Conservation (phyloP, 2,888 invertebrate species). For the Torymus auratus region DNA sequence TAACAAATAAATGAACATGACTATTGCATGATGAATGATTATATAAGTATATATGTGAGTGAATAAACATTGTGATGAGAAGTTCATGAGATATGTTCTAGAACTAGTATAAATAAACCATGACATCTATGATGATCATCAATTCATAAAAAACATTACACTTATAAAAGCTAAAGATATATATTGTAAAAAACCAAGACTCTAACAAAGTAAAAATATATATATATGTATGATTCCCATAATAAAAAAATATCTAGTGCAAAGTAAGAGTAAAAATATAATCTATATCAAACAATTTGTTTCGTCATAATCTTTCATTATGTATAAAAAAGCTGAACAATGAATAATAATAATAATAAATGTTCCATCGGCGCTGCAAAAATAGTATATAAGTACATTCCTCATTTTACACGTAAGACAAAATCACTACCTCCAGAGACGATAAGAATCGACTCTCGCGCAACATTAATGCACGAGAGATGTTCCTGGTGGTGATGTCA, state of each 20-base stretch:
- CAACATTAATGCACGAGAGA: constrained; percentile 16
- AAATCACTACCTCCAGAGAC: constrained; percentile 49
- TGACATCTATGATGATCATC: constrained; percentile 55
- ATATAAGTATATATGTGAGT: constrained; percentile 39
- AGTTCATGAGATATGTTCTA: constrained; percentile 52
- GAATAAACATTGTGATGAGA: constrained; percentile 34
- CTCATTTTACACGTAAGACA: constrained; percentile 44
- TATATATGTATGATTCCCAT: constrained; percentile 3
- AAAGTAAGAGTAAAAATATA: constrained; percentile 37
- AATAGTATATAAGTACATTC: constrained; percentile 29
- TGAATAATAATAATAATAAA: constrained; percentile 1
- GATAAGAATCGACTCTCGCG: constrained; percentile 16
- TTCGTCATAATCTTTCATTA: constrained; percentile 10
- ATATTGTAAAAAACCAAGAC: constrained; percentile 28
- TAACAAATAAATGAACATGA: constrained; percentile 45
- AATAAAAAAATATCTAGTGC: constrained; percentile 45
- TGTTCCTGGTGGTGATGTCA: constrained; percentile 53
- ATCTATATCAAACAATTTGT: constrained; percentile 30
- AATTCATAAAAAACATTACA: constrained; percentile 47
- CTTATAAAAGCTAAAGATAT: constrained; percentile 43
- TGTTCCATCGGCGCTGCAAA: constrained; percentile 35
- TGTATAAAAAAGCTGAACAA: constrained; percentile 52
- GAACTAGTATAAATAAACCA: constrained; percentile 49
- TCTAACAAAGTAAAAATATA: constrained; percentile 28
- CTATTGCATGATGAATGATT: constrained; percentile 48